phyloP scores from a whole-genome alignment of 2,797 vertebrate species.

The Cichlasoma orientale region DNA sequence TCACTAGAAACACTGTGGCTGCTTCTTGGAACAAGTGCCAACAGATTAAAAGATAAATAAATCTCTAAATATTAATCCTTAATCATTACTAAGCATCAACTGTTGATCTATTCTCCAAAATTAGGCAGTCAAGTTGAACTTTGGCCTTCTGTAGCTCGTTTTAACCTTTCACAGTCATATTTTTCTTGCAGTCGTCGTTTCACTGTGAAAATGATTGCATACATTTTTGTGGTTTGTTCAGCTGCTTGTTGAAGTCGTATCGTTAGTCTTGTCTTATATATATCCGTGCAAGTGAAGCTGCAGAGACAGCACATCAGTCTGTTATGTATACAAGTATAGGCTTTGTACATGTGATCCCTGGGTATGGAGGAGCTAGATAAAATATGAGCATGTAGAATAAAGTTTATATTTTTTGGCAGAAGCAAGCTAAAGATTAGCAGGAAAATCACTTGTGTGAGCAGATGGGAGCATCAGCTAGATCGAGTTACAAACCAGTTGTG shows the following conservation, averaged over 20 bases:
- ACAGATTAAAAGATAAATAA: background rate
- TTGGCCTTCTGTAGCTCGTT: background rate
- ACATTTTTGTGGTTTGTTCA: background rate
- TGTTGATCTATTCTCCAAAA: background rate
- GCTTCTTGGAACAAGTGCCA: background rate
- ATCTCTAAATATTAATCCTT: background rate
- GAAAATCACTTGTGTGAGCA: background rate
- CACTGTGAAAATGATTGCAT: background rate
- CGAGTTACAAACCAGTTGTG: background rate
- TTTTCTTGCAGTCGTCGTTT: background rate
- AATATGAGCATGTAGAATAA: background rate
- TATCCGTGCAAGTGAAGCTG: background rate
- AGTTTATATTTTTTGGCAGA: background rate
- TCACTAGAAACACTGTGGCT: background rate
- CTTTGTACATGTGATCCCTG: background rate
- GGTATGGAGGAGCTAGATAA: background rate
- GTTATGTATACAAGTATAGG: background rate
- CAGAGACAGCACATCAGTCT: background rate
- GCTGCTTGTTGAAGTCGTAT: background rate
- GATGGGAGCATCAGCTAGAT: background rate
- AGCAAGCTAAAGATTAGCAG: background rate
- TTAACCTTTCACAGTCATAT: background rate
- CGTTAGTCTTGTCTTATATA: background rate
- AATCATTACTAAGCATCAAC: background rate
- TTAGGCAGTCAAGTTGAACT: background rate